Evolutionary conservation across 2,888 invertebrate species (phyloP), one percentile per base, ranked within the genome.

Genomic region (Drosophila robusta): DNA sequence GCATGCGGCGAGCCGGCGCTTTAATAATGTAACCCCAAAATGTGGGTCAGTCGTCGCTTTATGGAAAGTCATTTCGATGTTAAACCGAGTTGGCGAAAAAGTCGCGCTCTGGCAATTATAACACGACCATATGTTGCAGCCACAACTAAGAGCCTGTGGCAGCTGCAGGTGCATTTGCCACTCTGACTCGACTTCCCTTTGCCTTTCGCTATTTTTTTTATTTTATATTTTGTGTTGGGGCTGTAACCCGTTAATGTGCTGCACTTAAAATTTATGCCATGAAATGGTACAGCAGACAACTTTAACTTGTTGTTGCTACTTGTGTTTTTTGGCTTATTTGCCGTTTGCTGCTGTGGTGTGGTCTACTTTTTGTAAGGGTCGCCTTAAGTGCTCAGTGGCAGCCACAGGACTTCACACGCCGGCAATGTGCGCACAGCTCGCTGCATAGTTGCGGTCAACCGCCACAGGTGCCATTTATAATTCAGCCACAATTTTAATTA

Each of bases 391-490:
- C 75, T 57, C 52, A 60, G 58, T 64, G 69, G 64, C 69, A 78
- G 69, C 78, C 81, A 62, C 84, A 80, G 81, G 54, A 77, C 61
- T 70, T 77, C 67, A 64, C 85, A 65, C 78, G 58, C 36, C 26
- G 57, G 68, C 52, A 67, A 78, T 83, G 66, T 75, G 70, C 63
- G 50, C 76, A 73, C 50, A 70, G 29, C 61, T 62, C 63, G 51
- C 56, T 47, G 44, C 78, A 66, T 68, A 55, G 70, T 51, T 85
- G 82, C 62, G 83, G 86, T 82, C 76, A 64, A 70, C 86, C 83
- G 86, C 82, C 86, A 78, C 83, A 82, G 86, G 86, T 86, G 86
- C 78, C 80, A 82, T 85, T 79, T 84, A 82, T 82, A 86, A 85
- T 82, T 82, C 75, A 78, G 70, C 86, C 83, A 69, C 83, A 82